Evolutionary conservation across 2,888 invertebrate genomes (phyloP).

Genomic region (Lochmaea crataegi): DNA sequence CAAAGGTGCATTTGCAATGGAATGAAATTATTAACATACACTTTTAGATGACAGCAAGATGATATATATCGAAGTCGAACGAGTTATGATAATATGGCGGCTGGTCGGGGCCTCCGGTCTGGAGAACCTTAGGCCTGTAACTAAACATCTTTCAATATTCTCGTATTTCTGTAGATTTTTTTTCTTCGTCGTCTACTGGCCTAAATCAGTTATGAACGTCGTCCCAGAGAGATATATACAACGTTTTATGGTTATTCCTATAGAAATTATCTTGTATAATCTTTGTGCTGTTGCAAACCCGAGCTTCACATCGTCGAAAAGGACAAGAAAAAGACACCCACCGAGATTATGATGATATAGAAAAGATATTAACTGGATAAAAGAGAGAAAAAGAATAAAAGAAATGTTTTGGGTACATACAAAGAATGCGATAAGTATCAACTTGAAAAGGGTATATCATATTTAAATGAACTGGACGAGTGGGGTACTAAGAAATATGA

Average conservation of each 20-base stretch:
- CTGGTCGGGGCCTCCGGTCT: conserved; percentile 60
- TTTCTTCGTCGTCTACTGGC: neutral
- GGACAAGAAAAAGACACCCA: conserved; percentile 45
- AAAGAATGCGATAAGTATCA: conserved; percentile 27
- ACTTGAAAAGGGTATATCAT: conserved; percentile 21
- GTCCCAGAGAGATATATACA: conserved; percentile 56
- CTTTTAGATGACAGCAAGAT: conserved; percentile 66
- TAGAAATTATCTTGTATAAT: conserved; percentile 48
- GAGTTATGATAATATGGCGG: conserved; percentile 64
- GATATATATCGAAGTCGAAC: conserved; percentile 65
- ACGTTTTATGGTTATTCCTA: conserved; percentile 62
- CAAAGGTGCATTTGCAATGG: conserved; percentile 64
- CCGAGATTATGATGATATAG: conserved; percentile 47
- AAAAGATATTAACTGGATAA: conserved; percentile 39
- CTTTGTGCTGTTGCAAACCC: conserved; percentile 34
- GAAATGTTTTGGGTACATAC: conserved; percentile 25
- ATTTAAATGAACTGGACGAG: conserved; percentile 10
- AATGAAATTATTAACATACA: conserved; percentile 65
- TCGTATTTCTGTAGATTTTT: neutral
- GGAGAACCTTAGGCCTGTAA: conserved; percentile 48
- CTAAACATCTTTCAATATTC: neutral
- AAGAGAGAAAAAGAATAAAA: conserved; percentile 27
- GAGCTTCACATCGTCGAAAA: conserved; percentile 36
- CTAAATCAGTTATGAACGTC: conserved; percentile 57
- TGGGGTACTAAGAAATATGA: neutral